phyloP scores from a whole-genome alignment of 2,113 vertebrate species.

The Sarotherodon lohbergeri region DNA sequence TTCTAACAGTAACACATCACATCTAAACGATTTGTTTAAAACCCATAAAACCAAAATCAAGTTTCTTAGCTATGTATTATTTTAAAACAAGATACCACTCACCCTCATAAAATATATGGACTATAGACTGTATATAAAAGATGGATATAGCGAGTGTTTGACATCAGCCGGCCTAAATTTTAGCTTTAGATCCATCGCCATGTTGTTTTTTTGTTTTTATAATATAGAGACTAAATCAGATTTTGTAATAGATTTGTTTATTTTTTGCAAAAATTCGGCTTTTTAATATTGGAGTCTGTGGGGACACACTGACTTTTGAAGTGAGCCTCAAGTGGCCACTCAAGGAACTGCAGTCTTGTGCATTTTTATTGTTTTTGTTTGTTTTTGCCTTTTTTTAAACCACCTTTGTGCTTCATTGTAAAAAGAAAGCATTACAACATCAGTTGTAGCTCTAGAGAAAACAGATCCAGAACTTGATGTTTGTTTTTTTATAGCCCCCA shows the following conservation, averaged over 20 bases:
- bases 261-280: not conserved
- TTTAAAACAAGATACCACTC: not conserved
- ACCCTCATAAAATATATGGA: not conserved
- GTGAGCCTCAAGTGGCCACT: not conserved
- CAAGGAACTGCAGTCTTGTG: not conserved
- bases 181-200: not conserved
- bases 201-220: not conserved
- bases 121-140: not conserved
- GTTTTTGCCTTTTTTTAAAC: not conserved
- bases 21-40: not conserved
- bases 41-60: not conserved
- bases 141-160: not conserved
- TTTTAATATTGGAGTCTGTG: not conserved
- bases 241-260: not conserved
- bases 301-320: not conserved
- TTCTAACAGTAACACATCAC: not conserved
- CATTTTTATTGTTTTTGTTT: not conserved
- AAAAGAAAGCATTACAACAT: not conserved
- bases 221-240: not conserved
- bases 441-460: not conserved
- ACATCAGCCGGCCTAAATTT: not conserved
- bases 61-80: not conserved
- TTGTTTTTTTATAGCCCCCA: not conserved
- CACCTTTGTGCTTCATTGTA: not conserved
- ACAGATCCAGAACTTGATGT: not conserved